Conservation (phyloP, 1,140 invertebrate genomes). For the Trissolcus basalis region DNA sequence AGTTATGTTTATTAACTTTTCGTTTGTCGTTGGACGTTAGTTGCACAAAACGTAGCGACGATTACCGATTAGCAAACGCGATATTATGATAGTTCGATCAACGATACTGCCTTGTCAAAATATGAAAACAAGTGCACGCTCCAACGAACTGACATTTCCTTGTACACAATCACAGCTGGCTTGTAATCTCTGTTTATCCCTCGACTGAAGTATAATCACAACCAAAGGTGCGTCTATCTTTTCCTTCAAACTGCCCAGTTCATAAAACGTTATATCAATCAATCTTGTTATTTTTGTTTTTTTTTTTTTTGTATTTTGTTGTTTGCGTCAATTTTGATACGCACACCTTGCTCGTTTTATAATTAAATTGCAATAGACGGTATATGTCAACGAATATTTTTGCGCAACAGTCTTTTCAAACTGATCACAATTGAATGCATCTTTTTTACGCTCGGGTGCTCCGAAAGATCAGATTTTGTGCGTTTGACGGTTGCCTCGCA, state of each 20-base stretch:
- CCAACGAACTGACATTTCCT: slow-evolving; percentile 2
- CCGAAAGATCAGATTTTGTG: no score
- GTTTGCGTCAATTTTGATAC: no score
- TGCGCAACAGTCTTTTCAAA: no score
- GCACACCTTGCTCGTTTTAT: no score
- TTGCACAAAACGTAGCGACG: neutral
- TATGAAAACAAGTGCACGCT: slow-evolving; percentile 19
- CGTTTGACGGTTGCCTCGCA: neutral
- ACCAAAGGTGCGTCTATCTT: slow-evolving; percentile 6
- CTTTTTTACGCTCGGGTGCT: no score
- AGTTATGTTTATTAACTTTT: slow-evolving; percentile 18
- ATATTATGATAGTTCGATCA: slow-evolving; percentile 16
- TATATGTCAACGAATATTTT: no score
- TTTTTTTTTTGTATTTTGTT: slow-evolving; percentile 1
- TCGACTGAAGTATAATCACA: slow-evolving; percentile 7
- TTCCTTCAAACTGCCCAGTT: no score
- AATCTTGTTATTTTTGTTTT: slow-evolving; percentile 17
- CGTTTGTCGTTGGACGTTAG: neutral
- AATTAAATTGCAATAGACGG: no score
- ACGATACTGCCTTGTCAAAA: neutral
- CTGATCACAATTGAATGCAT: no score
- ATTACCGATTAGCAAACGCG: neutral
- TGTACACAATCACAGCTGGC: slow-evolving; percentile 21
- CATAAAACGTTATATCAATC: no score
- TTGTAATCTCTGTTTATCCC: slow-evolving; percentile 1